Evolutionary conservation across 2,797 vertebrate species (phyloP), one percentile per base, ranked within the genome.

Genomic region (Bovichtus variegatus): DNA sequence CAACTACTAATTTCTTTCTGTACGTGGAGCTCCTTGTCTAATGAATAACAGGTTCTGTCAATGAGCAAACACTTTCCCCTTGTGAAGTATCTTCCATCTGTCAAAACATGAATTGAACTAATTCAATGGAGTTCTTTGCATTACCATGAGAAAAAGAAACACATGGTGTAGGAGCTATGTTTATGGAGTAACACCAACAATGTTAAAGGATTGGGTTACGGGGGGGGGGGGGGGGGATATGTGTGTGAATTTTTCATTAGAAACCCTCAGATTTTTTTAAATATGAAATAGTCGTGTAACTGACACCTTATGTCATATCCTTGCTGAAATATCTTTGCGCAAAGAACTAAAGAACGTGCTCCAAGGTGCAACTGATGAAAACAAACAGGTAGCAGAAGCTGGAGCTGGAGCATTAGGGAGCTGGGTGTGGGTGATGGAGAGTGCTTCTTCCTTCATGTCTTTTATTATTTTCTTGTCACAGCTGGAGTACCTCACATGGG

Each of bases 111-210:
- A 29, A 36, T 8, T n/a, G n/a, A 25, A n/a, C 10, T 29, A 18
- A 29, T 46, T 49, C 16, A 2, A 7, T 16, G 27, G 2, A 13
- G 50, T 19, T 4, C 15, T 68, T 40, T 46, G 41, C 34, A 72
- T 38, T 55, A 71, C 63, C 3, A 16, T 11, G 27, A 64, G 19
- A 46, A 31, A n/a, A 44, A 58, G 13, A 63, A 51, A 68, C 21
- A 46, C 46, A 16, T 18, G 23, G 15, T 36, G 19, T 16, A 9
- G n/a, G 19, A 53, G 23, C 57, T 50, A 38, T 21, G 34, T 55
- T 58, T 34, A 23, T 43, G 15, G 38, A 58, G 23, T 31, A 23
- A 43, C 16, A 23, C 6, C 43, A 59, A 54, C 40, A 57, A 57
- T 54, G 21, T 51, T 4, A 9, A 43, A 57, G 43, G n/a, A 62